Evolutionary conservation across 2,888 invertebrate genomes (phyloP), one percentile per base, ranked within the genome.

Genomic region (Calameuta filiformis): DNA sequence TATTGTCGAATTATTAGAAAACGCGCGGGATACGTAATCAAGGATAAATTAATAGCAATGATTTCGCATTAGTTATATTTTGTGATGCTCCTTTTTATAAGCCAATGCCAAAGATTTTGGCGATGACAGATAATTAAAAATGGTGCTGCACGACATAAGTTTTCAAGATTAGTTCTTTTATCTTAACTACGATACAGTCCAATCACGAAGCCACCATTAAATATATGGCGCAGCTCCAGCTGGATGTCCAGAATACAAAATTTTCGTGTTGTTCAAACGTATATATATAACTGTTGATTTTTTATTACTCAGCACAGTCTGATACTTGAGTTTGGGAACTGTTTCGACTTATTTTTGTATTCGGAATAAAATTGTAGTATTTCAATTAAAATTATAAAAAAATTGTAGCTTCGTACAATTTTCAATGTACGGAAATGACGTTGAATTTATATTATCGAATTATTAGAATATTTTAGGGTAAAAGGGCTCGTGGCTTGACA

Each of bases 191-290:
- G 71, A 71, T n/a, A 15, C 1, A 76, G 11, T 68, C 79, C 15
- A 76, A 78, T 75, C 83, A 83, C 82, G 81, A 76, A 80, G 81
- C 73, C 75, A 77, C 81, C 83, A 83, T 85, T 83, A 86, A 83
- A 85, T 84, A 82, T 85, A 86, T 83, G 80, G 79, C 56, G 56
- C 56, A 77, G 81, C 79, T 82, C 76, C 33, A 30, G 76, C 40
- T 68, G 76, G 80, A 79, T 74, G 81, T 73, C 35, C 68, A 68
- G 83, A 86, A 85, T 86, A 82, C 85, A 71, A 77, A 75, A 85
- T 79, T 80, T 1, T 34, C 23, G 9, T 33, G 33, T 12, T 15
- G 31, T 71, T 34, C 71, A 3, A 15, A 31, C 34, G 34, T 33
- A 71, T 71, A 34, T 71, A 34, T 31, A 34, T 71, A 71, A 31